These are phyloP conservation scores for Vanacampus margaritifer DNA, from an alignment of 2,113 vertebrate species.

Conservation along the genomic window DNA sequence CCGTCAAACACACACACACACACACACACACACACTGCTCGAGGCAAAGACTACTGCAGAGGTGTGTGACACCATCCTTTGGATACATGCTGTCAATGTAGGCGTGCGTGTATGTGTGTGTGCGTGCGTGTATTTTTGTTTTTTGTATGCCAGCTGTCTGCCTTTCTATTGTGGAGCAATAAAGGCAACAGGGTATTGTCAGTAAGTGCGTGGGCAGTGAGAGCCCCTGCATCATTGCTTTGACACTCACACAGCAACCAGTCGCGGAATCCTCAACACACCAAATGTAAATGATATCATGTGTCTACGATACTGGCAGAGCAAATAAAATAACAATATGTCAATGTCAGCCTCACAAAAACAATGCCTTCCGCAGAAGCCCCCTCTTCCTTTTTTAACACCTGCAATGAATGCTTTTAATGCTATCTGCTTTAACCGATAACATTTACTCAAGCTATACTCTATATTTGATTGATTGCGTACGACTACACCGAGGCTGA, in stretches of 20 bases:
- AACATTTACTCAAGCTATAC: not conserved
- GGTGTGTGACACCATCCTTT: constrained; percentile 56
- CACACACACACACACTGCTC: constrained; percentile 34
- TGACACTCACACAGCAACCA: constrained; percentile 40
- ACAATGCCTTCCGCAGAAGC: not conserved
- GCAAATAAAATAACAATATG: constrained; percentile 2
- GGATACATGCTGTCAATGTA: constrained; percentile 39
- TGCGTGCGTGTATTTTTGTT: not conserved
- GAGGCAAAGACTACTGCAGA: constrained; percentile 44
- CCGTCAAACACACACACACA: constrained; percentile 48
- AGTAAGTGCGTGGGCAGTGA: constrained; percentile 44
- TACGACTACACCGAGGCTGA: no score
- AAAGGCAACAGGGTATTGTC: constrained; percentile 49
- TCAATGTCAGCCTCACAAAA: not conserved
- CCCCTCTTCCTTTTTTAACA: not conserved
- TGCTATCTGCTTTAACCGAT: not conserved
- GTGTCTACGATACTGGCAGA: not conserved
- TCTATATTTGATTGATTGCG: no score
- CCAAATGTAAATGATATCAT: constrained; percentile 7
- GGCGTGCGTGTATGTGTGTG: not conserved
- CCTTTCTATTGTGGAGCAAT: constrained; percentile 43
- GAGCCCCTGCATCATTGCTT: constrained; percentile 32
- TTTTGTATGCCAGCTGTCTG: constrained; percentile 39
- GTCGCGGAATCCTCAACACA: constrained; percentile 23
- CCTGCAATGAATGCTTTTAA: not conserved